These are phyloP conservation scores for Mycetomoellerius zeteki DNA, from an alignment of 1,140 invertebrate species.

Conservation along the genomic window DNA sequence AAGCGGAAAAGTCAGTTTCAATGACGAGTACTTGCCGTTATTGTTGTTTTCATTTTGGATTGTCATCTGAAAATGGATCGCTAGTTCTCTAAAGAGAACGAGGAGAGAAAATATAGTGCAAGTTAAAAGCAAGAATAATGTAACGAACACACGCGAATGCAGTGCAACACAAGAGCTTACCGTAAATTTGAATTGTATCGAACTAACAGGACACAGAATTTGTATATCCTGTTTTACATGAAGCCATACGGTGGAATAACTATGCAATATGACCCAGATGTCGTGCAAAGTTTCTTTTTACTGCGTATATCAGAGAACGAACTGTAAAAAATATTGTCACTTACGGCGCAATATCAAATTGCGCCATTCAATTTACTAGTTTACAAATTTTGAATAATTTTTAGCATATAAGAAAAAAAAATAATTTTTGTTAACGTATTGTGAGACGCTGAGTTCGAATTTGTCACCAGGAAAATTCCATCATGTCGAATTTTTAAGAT, in stretches of 20 bases:
- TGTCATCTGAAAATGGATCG: conserved; percentile 23
- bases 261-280: neutral
- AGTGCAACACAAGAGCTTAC: neutral
- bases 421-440: too few species aligned
- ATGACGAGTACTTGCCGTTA: neutral
- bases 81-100: neutral
- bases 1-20: conserved; percentile 37
- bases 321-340: neutral
- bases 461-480: too few species aligned
- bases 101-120: neutral
- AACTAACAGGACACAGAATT: conserved; percentile 8
- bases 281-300: neutral
- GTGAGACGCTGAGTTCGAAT: too few species aligned
- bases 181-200: conserved; percentile 16
- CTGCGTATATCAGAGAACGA: neutral
- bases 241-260: neutral
- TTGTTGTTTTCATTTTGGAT: conserved; percentile 3
- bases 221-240: neutral
- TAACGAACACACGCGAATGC: neutral
- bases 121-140: neutral
- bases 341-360: neutral
- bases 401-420: too few species aligned
- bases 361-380: neutral
- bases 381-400: too few species aligned
- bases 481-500: too few species aligned